Percentiles rank a stretch among this genome's conserved stretches.
Conservation (phyloP, 2,888 invertebrate species). For the Temnothorax ravouxi region DNA sequence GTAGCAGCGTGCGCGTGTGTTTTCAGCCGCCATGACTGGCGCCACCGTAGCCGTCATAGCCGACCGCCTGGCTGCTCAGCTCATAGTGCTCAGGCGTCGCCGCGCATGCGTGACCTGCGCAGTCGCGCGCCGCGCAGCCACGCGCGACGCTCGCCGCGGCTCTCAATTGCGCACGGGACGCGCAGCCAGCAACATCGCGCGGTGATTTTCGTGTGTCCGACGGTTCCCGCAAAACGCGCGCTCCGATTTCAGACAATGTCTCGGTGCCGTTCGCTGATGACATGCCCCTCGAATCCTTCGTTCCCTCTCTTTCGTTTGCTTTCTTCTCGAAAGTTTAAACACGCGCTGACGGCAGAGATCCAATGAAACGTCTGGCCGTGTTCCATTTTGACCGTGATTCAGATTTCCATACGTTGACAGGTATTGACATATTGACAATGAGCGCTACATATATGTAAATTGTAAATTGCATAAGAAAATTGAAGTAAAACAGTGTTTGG, state of each 20-base stretch:
- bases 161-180: slow-evolving; percentile 71
- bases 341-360: background rate
- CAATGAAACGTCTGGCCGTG: background rate
- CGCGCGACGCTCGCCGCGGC: slow-evolving; percentile 22
- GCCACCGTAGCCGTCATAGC: slow-evolving; percentile 76
- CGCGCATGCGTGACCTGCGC: slow-evolving; percentile 71
- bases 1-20: slow-evolving; percentile 77
- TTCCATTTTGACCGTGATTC: background rate
- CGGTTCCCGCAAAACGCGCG: background rate
- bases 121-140: slow-evolving; percentile 64
- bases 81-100: background rate
- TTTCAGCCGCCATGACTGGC: slow-evolving; percentile 79
- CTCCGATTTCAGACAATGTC: background rate
- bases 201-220: background rate
- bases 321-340: background rate
- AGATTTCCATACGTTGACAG: background rate
- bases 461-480: background rate
- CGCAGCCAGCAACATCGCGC: slow-evolving; percentile 62
- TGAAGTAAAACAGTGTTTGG: background rate
- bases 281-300: background rate
- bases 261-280: too few relatives aligned
- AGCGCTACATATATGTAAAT: background rate
- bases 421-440: background rate
- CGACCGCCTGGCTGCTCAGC: slow-evolving; percentile 5
- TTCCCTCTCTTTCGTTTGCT: background rate